Evolutionary conservation across 1,140 invertebrate genomes (phyloP), one percentile per base, ranked within the genome.

Genomic region (Lasioglossum baleicum): DNA sequence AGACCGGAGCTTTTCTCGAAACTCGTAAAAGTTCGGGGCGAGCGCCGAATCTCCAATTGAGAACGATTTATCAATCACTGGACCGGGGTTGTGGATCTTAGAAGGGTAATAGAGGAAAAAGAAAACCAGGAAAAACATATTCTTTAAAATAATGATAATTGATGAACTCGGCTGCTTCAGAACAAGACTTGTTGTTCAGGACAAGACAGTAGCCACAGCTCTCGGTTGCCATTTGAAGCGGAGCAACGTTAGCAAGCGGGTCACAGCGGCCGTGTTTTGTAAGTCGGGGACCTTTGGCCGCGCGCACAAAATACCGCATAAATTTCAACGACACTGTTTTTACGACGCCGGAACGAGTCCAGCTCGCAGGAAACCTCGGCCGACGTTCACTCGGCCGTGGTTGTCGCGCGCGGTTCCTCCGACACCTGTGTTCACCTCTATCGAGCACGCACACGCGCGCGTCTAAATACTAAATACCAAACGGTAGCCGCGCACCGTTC

Each of bases 351-450:
- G 58, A 68, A 73, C 61, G 76, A 73, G 70, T 79, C 73, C 76
- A 79, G 63, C 78, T 67, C 31, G 69, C 64, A 73, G 86, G 90
- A 90, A 84, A 82, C 82, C 87, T 90, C 83, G 87, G 84, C 90
- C 90, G 90, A 83, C 85, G 86, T 91, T 89, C 88, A 87, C 85
- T 87, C 88, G 84, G 87, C 84, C 17, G 56, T 73, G 81, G 75
- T 61, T 78, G 72, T 74, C 79, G 60, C 71, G 76, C 69, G 67
- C 75, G 35, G 61, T 42, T 64, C 26, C 56, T 44, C 31, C 44
- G 84, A 70, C 88, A 82, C 83, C 86, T 81, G 83, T 80, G 64
- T 67, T 87, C 70, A 26, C 70, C 61, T 35, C 10, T 86, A 81
- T 87, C 82, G 58, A 42, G 60, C 81, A 58, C 82, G 60, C 79